Evolutionary conservation across 2,888 invertebrate genomes (phyloP).

Genomic region (Aproaerema taeniolella): DNA sequence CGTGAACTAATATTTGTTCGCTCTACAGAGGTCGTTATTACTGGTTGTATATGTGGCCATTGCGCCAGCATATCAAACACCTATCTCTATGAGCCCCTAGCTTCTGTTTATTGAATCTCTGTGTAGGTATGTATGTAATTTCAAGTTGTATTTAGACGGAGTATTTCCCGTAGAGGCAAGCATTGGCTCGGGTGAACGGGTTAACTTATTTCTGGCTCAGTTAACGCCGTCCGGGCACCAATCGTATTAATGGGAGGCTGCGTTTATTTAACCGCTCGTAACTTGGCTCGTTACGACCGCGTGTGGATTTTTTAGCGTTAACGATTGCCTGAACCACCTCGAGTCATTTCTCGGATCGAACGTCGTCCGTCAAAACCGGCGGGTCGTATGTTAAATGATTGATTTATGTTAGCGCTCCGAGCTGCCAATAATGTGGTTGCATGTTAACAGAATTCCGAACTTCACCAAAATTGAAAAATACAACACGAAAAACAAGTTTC

Average conservation of each 20-base stretch:
- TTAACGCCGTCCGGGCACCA: conserved; percentile 46
- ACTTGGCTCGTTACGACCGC: conserved; percentile 56
- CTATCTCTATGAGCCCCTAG: not conserved
- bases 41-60: conserved; percentile 41
- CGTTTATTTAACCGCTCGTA: conserved; percentile 73
- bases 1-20: conserved; percentile 63
- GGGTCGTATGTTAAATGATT: conserved; percentile 26
- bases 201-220: conserved; percentile 64
- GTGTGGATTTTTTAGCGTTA: conserved; percentile 61
- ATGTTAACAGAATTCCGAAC: too few species aligned
- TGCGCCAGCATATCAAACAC: conserved; percentile 8
- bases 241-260: conserved; percentile 61
- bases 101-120: not conserved
- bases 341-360: conserved; percentile 35
- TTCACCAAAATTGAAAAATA: too few species aligned
- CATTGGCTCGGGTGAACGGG: conserved; percentile 31
- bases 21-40: conserved; percentile 58
- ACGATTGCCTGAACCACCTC: conserved; percentile 36
- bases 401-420: conserved; percentile 21
- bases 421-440: conserved; percentile 1
- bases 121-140: not conserved
- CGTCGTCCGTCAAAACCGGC: conserved; percentile 39
- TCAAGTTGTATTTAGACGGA: conserved; percentile 2
- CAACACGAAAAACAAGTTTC: too few species aligned
- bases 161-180: conserved; percentile 3